These are phyloP conservation scores for Chaenocephalus aceratus DNA, from an alignment of 2,113 vertebrate genomes.

Conservation along the genomic window DNA sequence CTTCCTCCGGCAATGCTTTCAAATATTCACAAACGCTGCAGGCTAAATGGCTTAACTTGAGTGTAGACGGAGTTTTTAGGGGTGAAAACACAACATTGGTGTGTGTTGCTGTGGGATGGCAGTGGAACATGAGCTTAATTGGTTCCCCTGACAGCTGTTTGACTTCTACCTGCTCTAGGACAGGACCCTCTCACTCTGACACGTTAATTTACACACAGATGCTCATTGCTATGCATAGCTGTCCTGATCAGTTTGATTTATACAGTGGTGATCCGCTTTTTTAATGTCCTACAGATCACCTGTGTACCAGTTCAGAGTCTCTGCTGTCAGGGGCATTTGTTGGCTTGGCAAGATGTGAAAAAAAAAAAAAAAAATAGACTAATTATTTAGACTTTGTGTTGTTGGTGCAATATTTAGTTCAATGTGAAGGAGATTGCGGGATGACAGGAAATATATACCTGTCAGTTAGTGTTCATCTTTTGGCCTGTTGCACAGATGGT, in stretches of 20 bases:
- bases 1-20: conserved; percentile 71
- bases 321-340: conserved; percentile 10
- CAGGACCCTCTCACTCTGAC: conserved; percentile 31
- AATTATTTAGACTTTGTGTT: not conserved
- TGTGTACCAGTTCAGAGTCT: conserved; percentile 4
- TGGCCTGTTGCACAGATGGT: not conserved
- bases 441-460: not conserved
- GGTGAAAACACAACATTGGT: conserved; percentile 35
- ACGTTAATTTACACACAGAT: conserved; percentile 40
- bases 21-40: conserved; percentile 78
- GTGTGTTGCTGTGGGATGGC: conserved; percentile 25
- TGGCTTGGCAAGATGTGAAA: conserved; percentile 10
- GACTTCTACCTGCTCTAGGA: conserved; percentile 58
- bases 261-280: conserved; percentile 35
- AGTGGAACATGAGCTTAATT: conserved; percentile 68
- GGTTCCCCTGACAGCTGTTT: conserved; percentile 69
- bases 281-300: conserved; percentile 51
- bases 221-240: conserved; percentile 50
- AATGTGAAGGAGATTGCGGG: not conserved
- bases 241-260: conserved; percentile 32
- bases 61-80: conserved; percentile 39
- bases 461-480: not conserved
- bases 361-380: not conserved
- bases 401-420: not conserved
- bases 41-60: conserved; percentile 64